These are phyloP conservation scores for Crypturellus undulatus DNA, from an alignment of 2,113 vertebrate genomes.

Conservation along the genomic window DNA sequence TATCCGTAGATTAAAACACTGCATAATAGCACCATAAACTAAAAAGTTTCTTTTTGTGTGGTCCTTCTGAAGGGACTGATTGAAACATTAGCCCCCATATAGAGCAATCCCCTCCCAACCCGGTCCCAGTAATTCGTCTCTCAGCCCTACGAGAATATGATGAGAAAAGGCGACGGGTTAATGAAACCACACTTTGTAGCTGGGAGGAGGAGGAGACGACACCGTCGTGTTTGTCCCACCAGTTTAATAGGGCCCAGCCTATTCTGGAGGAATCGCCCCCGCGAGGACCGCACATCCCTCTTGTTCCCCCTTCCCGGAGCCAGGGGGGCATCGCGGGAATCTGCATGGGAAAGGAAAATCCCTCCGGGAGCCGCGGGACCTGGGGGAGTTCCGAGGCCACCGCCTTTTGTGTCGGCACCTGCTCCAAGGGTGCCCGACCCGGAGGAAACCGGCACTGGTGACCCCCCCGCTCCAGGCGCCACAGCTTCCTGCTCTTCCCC, in stretches of 20 bases:
- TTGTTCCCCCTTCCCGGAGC: constrained; percentile 73
- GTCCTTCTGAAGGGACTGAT: constrained; percentile 76
- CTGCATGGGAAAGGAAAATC: constrained; percentile 73
- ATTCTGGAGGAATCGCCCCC: constrained; percentile 43
- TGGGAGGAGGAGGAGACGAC: constrained; percentile 66
- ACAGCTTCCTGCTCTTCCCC: no score
- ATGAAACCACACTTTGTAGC: constrained; percentile 78
- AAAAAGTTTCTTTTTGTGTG: constrained; percentile 83
- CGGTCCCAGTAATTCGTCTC: constrained; percentile 62
- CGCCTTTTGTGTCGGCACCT: constrained; percentile 57
- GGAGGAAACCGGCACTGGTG: not conserved
- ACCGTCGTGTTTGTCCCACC: constrained; percentile 53
- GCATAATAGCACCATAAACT: constrained; percentile 75
- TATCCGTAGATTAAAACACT: constrained; percentile 75
- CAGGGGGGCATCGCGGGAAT: constrained; percentile 25
- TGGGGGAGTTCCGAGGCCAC: constrained; percentile 44
- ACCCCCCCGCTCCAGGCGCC: not conserved
- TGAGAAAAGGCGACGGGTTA: constrained; percentile 76
- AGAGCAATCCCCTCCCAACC: constrained; percentile 66
- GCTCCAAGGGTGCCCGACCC: not conserved
- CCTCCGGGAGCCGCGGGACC: not conserved
- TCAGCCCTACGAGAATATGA: constrained; percentile 62
- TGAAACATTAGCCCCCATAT: constrained; percentile 76
- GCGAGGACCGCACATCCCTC: constrained; percentile 38
- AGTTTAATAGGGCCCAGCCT: constrained; percentile 57